Evolutionary conservation across 2,888 invertebrate species (phyloP), one percentile per base, ranked within the genome.

Genomic region (Latheticus oryzae): DNA sequence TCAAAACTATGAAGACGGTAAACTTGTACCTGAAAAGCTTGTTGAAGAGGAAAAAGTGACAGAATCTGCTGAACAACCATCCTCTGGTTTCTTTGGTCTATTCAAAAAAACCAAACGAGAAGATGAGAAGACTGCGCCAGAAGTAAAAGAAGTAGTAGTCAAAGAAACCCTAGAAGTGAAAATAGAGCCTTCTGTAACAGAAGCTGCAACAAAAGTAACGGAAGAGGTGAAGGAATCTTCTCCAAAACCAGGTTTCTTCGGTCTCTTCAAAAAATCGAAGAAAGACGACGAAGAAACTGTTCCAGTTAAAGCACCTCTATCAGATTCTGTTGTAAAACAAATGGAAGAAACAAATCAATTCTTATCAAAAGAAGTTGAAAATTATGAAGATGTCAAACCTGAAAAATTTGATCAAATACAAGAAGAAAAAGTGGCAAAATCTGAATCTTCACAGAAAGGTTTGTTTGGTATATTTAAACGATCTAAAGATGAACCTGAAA

Each of bases 381-480:
- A 37, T 19, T 61, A 61, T 30, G 45, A 63, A 5, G 63, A 61
- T 45, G 63, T 59, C 7, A 48, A 51, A 47, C 63, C 60, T 13
- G 50, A 5, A 12, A 48, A 32, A 15, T 35, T 33, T 24, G 26
- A 33, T 35, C 26, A 5, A 4, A 28, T 48, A 12, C 5, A 8
- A 23, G 26, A 42, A 47, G 35, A 63, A 43, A 35, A 12, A 19
- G 19, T 24, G 13, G 17, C 24, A 35, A 16, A 32, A 12, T 1
- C 5, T 11, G 16, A 55, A 16, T 12, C 60, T 28, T 2, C 38
- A 11, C 37, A 48, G 17, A 45, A 62, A 53, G 43, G 55, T 16
- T 21, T 65, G 0, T 63, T 68, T 32, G 61, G 60, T 7, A 17
- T 65, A 0, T 66, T 66, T 38, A 62, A 64, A 16, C 63, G 61